phyloP scores from a whole-genome alignment of 2,888 invertebrate species.

The Thereva nobilitata region DNA sequence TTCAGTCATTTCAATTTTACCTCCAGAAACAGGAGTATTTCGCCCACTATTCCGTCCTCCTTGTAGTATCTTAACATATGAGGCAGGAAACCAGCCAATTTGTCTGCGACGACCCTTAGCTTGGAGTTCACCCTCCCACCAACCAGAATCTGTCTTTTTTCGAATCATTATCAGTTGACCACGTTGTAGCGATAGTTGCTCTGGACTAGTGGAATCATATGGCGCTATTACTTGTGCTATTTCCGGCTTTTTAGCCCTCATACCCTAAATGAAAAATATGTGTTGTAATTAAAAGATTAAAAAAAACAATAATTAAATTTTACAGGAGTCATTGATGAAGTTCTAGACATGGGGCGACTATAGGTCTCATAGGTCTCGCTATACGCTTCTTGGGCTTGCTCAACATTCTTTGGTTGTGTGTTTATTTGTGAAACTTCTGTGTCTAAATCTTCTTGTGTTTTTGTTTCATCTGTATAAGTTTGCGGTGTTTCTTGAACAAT shows the following conservation, averaged over 20 bases:
- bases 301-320: conserved; percentile 31
- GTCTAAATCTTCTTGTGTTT: conserved; percentile 57
- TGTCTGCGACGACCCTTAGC: conserved; percentile 87
- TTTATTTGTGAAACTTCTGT: conserved; percentile 59
- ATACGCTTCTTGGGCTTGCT: conserved; percentile 54
- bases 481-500: conserved; percentile 25
- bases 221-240: conserved; percentile 93
- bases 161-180: conserved; percentile 95
- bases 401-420: conserved; percentile 52
- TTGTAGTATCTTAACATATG: conserved; percentile 86
- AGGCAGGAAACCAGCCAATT: conserved; percentile 99
- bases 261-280: conserved; percentile 57
- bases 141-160: conserved; percentile 95
- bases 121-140: conserved; percentile 99
- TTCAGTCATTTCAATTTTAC: conserved; percentile 66
- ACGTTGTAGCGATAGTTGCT: conserved; percentile 86
- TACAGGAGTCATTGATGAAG: conserved; percentile 59
- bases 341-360: conserved; percentile 59
- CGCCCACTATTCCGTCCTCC: conserved; percentile 72
- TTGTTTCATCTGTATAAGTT: conserved; percentile 48
- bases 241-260: conserved; percentile 79
- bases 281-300: not conserved
- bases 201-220: conserved; percentile 87
- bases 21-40: conserved; percentile 73
- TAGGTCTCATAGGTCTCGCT: conserved; percentile 49